phyloP scores from a whole-genome alignment of 37 sponge, comb jelly and placozoan species.

The Aphrocallistes beatrix region DNA sequence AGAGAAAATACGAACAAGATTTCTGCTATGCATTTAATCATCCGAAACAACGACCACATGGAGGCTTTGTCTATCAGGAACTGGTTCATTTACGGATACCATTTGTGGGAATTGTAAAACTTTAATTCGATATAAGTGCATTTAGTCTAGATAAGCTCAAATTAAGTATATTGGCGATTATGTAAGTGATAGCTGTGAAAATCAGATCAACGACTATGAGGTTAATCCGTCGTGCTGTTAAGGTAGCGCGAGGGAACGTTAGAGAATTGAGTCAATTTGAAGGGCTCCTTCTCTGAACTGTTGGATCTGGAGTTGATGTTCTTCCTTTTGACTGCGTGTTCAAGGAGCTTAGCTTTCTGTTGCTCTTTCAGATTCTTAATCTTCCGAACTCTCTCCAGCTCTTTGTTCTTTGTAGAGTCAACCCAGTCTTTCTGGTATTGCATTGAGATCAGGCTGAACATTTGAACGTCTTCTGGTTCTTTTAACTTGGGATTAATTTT shows the following conservation, averaged over 20 bases:
- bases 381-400: background rate
- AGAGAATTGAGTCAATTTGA: background rate
- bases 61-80: too few relatives aligned
- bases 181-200: background rate
- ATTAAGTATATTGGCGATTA: background rate
- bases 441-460: conserved; percentile 12
- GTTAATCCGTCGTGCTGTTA: background rate
- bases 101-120: too few relatives aligned
- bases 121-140: too few relatives aligned
- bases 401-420: background rate
- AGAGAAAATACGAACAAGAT: too few relatives aligned
- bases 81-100: too few relatives aligned
- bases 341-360: conserved; percentile 1
- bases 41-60: too few relatives aligned
- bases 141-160: too few relatives aligned
- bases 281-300: background rate
- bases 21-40: too few relatives aligned
- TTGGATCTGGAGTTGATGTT: background rate
- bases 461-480: background rate
- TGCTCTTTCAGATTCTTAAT: background rate
- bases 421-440: conserved; percentile 14
- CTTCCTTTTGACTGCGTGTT: background rate
- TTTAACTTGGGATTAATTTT: background rate
- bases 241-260: background rate
- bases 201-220: too few relatives aligned